These are phyloP conservation scores for Escarpia spicata DNA, from an alignment of 2,888 invertebrate species.

Conservation along the genomic window DNA sequence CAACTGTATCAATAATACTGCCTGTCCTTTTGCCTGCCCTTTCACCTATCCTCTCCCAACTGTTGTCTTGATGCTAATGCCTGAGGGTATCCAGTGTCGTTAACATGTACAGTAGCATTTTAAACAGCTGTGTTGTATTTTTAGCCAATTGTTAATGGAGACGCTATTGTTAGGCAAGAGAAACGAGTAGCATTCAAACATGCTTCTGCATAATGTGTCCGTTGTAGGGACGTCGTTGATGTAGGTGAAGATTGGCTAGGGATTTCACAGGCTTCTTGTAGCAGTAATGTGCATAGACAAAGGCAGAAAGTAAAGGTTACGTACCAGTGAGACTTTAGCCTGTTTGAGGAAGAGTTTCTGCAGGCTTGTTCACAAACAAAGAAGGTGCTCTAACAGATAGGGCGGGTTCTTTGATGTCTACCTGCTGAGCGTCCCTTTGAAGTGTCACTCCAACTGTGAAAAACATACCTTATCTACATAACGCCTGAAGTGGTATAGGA, in stretches of 20 bases:
- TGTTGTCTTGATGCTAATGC: neutral
- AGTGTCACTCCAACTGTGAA: neutral
- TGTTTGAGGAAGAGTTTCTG: neutral
- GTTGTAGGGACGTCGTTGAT: neutral
- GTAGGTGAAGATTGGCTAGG: neutral
- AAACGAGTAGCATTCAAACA: neutral
- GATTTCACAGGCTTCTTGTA: neutral
- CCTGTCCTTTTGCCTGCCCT: neutral
- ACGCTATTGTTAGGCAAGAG: neutral
- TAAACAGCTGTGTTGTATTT: neutral
- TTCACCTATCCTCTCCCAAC: neutral
- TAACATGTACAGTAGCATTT: neutral
- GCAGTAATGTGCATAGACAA: neutral
- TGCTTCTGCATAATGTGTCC: neutral
- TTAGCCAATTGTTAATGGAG: neutral
- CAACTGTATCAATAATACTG: neutral
- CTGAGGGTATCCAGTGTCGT: neutral
- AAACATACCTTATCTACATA: neutral
- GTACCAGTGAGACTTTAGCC: neutral
- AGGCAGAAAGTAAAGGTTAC: slow-evolving; percentile 6
- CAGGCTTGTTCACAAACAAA: neutral
- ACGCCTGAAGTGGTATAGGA: slow-evolving; percentile 2
- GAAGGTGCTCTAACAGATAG: neutral
- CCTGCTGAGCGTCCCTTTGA: neutral
- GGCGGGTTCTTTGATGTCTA: neutral